These are phyloP conservation scores for Spizaetus ornatus DNA, from an alignment of 2,113 vertebrate genomes.

Conservation along the genomic window DNA sequence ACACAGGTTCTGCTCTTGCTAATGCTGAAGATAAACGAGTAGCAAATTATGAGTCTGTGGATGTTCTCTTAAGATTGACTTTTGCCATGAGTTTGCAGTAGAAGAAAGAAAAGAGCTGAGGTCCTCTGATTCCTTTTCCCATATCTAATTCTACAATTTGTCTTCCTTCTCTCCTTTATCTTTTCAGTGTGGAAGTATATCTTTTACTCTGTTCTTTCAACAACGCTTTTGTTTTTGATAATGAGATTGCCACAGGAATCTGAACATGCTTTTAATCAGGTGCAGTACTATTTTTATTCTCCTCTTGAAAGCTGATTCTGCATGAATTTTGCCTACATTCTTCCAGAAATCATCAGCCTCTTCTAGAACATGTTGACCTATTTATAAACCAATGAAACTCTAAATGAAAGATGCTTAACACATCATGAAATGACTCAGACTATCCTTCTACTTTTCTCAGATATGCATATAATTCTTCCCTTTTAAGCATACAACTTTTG, in stretches of 20 bases:
- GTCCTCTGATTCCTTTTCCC: neutral
- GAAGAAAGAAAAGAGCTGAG: neutral
- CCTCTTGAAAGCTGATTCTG: neutral
- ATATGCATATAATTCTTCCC: neutral
- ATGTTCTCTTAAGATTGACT: neutral
- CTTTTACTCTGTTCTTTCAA: neutral
- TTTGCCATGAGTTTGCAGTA: neutral
- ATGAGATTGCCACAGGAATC: neutral
- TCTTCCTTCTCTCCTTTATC: neutral
- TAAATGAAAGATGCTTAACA: neutral
- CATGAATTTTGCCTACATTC: conserved; percentile 1
- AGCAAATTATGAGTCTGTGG: neutral
- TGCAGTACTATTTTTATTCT: conserved; percentile 22
- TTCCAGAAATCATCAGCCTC: conserved; percentile 8
- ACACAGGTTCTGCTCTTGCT: neutral
- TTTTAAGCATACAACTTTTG: neutral
- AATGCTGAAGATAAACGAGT: neutral
- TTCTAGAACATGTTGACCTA: conserved; percentile 21
- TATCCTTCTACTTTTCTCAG: neutral
- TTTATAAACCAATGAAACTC: neutral
- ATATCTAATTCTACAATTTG: neutral
- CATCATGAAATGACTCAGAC: neutral
- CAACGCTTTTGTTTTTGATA: neutral
- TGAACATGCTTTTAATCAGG: neutral
- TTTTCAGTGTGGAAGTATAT: neutral